Evolutionary conservation across 2,113 vertebrate genomes (phyloP).

Genomic region (Rhinopomastus cyanomelas): DNA sequence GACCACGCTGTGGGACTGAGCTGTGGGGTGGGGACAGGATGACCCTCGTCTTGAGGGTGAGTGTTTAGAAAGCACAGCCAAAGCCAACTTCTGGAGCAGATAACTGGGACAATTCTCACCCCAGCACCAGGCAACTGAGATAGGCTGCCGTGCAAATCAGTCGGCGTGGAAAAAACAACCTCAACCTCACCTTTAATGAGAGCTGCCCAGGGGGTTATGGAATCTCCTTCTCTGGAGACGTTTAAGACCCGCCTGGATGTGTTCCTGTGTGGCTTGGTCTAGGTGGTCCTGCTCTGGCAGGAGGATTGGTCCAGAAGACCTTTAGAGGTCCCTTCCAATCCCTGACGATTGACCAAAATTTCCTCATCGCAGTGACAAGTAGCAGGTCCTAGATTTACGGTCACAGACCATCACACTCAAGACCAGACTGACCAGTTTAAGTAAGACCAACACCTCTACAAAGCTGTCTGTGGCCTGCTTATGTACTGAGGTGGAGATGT

Average conservation of each 20-base stretch:
- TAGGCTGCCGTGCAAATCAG: fast-evolving
- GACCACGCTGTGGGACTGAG: not conserved
- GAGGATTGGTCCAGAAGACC: too few species aligned
- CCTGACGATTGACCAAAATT: too few species aligned
- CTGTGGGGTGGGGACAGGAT: not conserved
- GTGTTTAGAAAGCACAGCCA: not conserved
- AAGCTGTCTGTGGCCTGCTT: not conserved
- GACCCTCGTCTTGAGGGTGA: not conserved
- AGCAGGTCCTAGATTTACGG: not conserved
- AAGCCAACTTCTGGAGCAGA: not conserved
- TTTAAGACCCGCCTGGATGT: too few species aligned
- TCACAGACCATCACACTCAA: fast-evolving
- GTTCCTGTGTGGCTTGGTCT: too few species aligned
- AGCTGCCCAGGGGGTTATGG: too few species aligned
- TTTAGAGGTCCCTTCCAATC: too few species aligned
- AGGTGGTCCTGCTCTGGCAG: too few species aligned
- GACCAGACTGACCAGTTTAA: not conserved
- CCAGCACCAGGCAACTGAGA: not conserved
- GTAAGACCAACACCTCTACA: not conserved
- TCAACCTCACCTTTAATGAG: not conserved
- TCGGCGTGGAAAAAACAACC: not conserved
- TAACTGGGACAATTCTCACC: fast-evolving
- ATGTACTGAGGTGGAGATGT: fast-evolving
- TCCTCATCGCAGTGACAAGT: not conserved
- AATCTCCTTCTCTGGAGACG: too few species aligned